A percentile compares a stretch with the other conserved stretches of the same genome.
phyloP scores from a whole-genome alignment of 2,888 invertebrate genomes.

The Drosophila macrospina region DNA sequence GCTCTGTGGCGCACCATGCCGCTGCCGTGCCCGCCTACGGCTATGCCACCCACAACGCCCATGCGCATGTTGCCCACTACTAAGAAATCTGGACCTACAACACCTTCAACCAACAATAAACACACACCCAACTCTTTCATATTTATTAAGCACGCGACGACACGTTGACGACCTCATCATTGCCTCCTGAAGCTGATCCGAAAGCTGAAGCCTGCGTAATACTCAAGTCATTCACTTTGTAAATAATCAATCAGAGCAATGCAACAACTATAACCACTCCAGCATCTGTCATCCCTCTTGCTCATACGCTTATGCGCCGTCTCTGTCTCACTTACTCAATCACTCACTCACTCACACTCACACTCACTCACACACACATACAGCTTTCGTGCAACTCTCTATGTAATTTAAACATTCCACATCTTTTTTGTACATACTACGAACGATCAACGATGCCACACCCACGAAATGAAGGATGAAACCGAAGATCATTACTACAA shows the following conservation, averaged over 20 bases:
- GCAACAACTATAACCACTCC: slow-evolving; percentile 27
- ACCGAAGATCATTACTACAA: slow-evolving; percentile 7
- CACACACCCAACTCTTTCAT: slow-evolving; percentile 50
- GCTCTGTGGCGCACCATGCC: slow-evolving; percentile 81
- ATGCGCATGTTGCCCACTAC: slow-evolving; percentile 82
- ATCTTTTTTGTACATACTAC: slow-evolving; percentile 65
- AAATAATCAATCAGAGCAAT: slow-evolving; percentile 47
- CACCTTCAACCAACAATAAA: slow-evolving; percentile 13
- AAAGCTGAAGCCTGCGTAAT: slow-evolving; percentile 66
- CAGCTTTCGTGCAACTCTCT: slow-evolving; percentile 75
- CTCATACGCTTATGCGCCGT: slow-evolving; percentile 27
- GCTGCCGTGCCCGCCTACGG: slow-evolving; percentile 80
- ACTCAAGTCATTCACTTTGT: slow-evolving; percentile 67
- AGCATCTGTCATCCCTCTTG: slow-evolving; percentile 27
- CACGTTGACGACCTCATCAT: slow-evolving; percentile 63
- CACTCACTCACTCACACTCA: slow-evolving; percentile 30
- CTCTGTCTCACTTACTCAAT: slow-evolving; percentile 39
- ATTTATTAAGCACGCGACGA: slow-evolving; percentile 68
- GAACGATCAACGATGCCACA: slow-evolving; percentile 53
- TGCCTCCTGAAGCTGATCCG: slow-evolving; percentile 21
- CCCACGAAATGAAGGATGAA: slow-evolving; percentile 53
- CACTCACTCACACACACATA: slow-evolving; percentile 35
- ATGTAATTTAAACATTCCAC: slow-evolving; percentile 50
- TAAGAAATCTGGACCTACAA: slow-evolving; percentile 57
- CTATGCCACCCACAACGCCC: slow-evolving; percentile 82